phyloP scores from a whole-genome alignment of 2,113 vertebrate genomes.

The Microtus oregoni region DNA sequence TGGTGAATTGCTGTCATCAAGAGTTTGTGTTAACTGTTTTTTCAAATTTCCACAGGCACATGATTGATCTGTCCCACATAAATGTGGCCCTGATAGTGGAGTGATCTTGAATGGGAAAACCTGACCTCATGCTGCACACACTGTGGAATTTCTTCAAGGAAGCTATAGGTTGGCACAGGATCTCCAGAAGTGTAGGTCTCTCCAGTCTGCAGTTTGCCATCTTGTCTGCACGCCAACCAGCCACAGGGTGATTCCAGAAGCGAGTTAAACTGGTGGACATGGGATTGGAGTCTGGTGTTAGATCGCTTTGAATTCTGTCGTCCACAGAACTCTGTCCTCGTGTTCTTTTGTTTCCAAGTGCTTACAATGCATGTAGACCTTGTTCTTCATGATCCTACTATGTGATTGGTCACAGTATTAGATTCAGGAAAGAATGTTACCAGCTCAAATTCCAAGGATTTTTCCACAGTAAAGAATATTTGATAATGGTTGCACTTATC shows the following conservation, averaged over 20 bases:
- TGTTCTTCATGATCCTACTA: slow-evolving; percentile 79
- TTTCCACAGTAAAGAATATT: slow-evolving; percentile 87
- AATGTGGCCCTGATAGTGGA: slow-evolving; percentile 96
- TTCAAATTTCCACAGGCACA: slow-evolving; percentile 91
- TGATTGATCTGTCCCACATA: slow-evolving; percentile 99
- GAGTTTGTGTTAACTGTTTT: neutral
- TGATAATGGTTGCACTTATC: slow-evolving; percentile 98
- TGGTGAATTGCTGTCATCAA: no score
- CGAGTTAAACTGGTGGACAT: slow-evolving; percentile 77
- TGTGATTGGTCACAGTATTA: slow-evolving; percentile 80
- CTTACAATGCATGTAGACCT: slow-evolving; percentile 82
- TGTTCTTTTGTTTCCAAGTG: slow-evolving; percentile 75
- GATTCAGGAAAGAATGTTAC: slow-evolving; percentile 77
- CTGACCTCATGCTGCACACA: slow-evolving; percentile 42
- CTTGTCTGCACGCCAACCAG: slow-evolving; percentile 62
- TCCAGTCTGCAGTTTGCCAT: slow-evolving; percentile 55
- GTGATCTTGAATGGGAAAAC: slow-evolving; percentile 85
- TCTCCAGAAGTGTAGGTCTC: slow-evolving; percentile 45
- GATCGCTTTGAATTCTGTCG: slow-evolving; percentile 67
- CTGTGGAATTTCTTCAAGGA: slow-evolving; percentile 71
- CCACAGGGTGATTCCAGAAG: slow-evolving; percentile 57
- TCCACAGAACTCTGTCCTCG: slow-evolving; percentile 79
- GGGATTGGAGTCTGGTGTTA: slow-evolving; percentile 75
- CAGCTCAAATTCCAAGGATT: slow-evolving; percentile 79
- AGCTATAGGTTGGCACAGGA: slow-evolving; percentile 47